Percentiles rank a stretch among this genome's conserved stretches.
Evolutionary conservation across 2,113 vertebrate genomes (phyloP).

Genomic region (Empidonax alnorum): DNA sequence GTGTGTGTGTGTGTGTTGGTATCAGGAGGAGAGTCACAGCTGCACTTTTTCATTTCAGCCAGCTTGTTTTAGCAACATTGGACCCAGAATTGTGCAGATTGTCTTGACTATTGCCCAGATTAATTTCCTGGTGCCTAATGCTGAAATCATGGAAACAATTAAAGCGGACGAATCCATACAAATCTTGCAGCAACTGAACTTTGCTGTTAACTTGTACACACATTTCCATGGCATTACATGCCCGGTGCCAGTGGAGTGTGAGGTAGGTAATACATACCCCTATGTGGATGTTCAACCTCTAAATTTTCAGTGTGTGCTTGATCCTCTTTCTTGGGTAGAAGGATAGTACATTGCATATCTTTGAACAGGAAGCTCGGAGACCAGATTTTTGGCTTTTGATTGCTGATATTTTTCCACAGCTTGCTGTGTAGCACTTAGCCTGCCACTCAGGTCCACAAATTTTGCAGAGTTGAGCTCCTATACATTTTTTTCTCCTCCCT

Average conservation of each 20-base stretch:
- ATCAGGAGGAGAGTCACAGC: background rate
- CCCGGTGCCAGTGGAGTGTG: background rate
- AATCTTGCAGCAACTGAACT: background rate
- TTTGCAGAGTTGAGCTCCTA: slow-evolving; percentile 5
- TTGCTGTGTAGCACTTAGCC: background rate
- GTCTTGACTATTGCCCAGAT: slow-evolving; percentile 28
- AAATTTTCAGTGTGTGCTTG: background rate
- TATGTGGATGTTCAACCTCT: background rate
- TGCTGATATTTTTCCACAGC: background rate
- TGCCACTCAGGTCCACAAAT: background rate
- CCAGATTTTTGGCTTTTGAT: slow-evolving; percentile 6
- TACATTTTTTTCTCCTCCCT: background rate
- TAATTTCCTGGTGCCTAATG: slow-evolving; percentile 26
- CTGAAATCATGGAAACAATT: slow-evolving; percentile 43
- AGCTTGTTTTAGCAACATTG: slow-evolving; percentile 35
- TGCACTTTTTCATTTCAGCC: slow-evolving; percentile 41
- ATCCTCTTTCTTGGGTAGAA: background rate
- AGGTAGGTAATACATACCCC: background rate
- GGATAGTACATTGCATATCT: accelerated
- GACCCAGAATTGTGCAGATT: slow-evolving; percentile 38
- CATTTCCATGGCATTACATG: background rate
- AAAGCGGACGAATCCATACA: background rate
- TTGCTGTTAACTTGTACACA: background rate
- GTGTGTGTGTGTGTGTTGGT: background rate
- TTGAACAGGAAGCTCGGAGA: background rate